Evolutionary conservation across 2,113 vertebrate genomes (phyloP).

Genomic region (Tylochromis polylepis): DNA sequence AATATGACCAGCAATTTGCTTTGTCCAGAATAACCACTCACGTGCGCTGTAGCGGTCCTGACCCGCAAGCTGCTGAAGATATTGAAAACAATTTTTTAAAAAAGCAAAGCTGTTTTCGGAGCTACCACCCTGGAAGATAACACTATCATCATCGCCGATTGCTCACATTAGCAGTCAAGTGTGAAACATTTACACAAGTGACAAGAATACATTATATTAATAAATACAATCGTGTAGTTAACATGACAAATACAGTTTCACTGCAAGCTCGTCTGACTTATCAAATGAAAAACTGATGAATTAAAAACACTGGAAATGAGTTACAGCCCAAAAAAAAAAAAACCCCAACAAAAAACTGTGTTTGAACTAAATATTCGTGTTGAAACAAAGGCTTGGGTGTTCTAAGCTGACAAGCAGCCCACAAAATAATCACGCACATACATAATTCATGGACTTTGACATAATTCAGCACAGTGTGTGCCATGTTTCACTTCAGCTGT

Average conservation of each 20-base stretch:
- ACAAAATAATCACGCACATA: neutral
- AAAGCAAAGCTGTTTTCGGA: neutral
- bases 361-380: neutral
- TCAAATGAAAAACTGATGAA: neutral
- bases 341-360: neutral
- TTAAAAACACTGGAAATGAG: neutral
- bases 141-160: neutral
- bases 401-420: neutral
- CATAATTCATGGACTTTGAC: neutral
- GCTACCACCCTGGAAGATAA: neutral
- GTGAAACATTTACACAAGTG: neutral
- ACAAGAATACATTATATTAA: neutral
- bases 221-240: neutral
- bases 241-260: neutral
- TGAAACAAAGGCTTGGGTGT: neutral
- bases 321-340: neutral
- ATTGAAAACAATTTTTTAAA: neutral
- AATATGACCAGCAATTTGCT: slow-evolving; percentile 34
- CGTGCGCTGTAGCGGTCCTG: neutral
- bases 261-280: fast-evolving
- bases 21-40: neutral
- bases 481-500: fast-evolving
- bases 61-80: neutral
- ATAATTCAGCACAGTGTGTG: neutral
- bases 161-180: neutral